A percentile compares a stretch with the other conserved stretches of the same genome.
phyloP scores from a whole-genome alignment of 2,888 invertebrate species.

The Cyclophora punctaria region DNA sequence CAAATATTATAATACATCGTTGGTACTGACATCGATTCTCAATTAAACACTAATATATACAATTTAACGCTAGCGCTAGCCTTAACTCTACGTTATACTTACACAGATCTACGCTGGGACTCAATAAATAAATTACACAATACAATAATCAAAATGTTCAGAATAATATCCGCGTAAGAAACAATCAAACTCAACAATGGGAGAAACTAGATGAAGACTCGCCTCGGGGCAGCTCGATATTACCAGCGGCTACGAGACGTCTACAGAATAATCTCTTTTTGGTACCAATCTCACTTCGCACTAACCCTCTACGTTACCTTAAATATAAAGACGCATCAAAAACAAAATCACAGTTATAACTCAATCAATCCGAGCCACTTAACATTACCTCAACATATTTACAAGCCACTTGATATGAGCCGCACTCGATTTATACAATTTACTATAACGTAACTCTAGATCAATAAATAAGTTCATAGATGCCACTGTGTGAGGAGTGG shows the following conservation, averaged over 20 bases:
- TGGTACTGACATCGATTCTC: slow-evolving; percentile 66
- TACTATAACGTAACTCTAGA: slow-evolving; percentile 38
- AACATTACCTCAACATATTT: slow-evolving; percentile 48
- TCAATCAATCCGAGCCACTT: slow-evolving; percentile 35
- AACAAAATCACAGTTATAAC: slow-evolving; percentile 68
- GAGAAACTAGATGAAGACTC: slow-evolving; percentile 34
- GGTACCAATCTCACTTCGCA: slow-evolving; percentile 71
- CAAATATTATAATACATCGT: slow-evolving; percentile 65
- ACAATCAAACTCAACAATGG: slow-evolving; percentile 57
- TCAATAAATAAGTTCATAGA: slow-evolving; percentile 58
- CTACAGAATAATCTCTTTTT: slow-evolving; percentile 69
- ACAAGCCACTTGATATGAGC: slow-evolving; percentile 63
- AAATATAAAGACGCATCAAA: slow-evolving; percentile 50
- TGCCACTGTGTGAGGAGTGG: slow-evolving; percentile 47
- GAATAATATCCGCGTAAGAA: slow-evolving; percentile 23
- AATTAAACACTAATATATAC: slow-evolving; percentile 63
- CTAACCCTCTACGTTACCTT: slow-evolving; percentile 46
- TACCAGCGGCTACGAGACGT: slow-evolving; percentile 50
- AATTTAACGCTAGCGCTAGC: slow-evolving; percentile 34
- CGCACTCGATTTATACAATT: slow-evolving; percentile 42
- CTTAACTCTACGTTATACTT: slow-evolving; percentile 56
- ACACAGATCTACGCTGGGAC: slow-evolving; percentile 44
- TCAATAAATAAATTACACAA: slow-evolving; percentile 63
- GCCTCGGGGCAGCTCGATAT: slow-evolving; percentile 25
- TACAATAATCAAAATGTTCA: slow-evolving; percentile 30